Evolutionary conservation across 2,888 invertebrate genomes (phyloP).

Genomic region (Chalcis sispes): DNA sequence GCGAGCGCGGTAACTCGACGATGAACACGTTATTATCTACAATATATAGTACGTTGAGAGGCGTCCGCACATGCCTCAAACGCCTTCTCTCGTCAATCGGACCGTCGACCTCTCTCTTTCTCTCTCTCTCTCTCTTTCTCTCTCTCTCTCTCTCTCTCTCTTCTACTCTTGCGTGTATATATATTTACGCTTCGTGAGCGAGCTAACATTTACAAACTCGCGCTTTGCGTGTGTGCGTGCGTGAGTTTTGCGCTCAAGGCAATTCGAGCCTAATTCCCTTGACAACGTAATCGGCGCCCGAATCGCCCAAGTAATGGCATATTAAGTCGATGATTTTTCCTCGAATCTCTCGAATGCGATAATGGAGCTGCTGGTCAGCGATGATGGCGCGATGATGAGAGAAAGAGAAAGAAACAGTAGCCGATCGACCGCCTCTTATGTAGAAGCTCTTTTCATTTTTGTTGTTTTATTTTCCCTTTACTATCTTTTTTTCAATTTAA

Average conservation of each 20-base stretch:
- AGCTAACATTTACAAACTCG: too few relatives aligned
- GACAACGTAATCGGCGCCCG: constrained; percentile 61
- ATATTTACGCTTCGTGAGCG: constrained; percentile 41
- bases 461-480: not conserved
- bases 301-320: constrained; percentile 40
- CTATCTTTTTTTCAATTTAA: too few relatives aligned
- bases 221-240: too few relatives aligned
- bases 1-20: constrained; percentile 42
- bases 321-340: constrained; percentile 51
- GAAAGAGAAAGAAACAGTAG: constrained; percentile 41
- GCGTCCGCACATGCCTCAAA: not conserved
- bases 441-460: not conserved
- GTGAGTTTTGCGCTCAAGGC: constrained; percentile 53
- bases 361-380: constrained; percentile 1
- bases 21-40: constrained; percentile 52
- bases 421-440: not conserved
- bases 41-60: constrained; percentile 11
- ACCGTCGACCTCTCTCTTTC: constrained; percentile 32
- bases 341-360: constrained; percentile 25
- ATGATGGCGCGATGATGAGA: not conserved
- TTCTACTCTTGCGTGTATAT: too few relatives aligned
- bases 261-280: constrained; percentile 62
- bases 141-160: too few relatives aligned
- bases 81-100: constrained; percentile 38
- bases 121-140: constrained; percentile 7